Conservation (phyloP, 2,888 invertebrate species). For the Siphlonurus alternatus region DNA sequence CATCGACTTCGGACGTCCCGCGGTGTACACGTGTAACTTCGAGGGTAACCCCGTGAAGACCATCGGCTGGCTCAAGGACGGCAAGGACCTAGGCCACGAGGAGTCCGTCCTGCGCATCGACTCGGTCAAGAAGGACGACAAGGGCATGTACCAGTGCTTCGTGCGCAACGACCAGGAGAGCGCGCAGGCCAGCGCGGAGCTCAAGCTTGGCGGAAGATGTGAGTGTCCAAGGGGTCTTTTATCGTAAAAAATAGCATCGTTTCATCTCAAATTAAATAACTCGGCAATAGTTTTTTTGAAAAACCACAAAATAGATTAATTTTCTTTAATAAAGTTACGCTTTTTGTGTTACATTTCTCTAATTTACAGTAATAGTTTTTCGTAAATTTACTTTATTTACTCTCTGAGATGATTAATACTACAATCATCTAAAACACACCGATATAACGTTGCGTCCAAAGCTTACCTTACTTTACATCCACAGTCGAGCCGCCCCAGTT, state of each 20-base stretch:
- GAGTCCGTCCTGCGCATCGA: slow-evolving; percentile 69
- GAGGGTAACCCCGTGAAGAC: slow-evolving; percentile 76
- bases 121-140: slow-evolving; percentile 82
- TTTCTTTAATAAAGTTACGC: no score
- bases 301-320: no score
- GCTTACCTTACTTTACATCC: no score
- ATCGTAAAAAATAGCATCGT: no score
- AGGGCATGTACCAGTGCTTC: slow-evolving; percentile 95
- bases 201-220: slow-evolving; percentile 84
- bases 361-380: no score
- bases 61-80: slow-evolving; percentile 85
- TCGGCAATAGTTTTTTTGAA: no score
- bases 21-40: slow-evolving; percentile 79
- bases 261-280: no score
- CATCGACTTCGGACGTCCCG: slow-evolving; percentile 84
- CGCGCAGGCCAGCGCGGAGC: slow-evolving; percentile 80
- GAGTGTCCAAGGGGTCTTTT: no score
- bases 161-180: slow-evolving; percentile 85
- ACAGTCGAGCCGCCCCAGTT: slow-evolving; percentile 77
- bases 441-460: no score
- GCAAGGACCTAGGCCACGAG: slow-evolving; percentile 65
- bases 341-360: no score
- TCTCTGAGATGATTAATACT: not conserved
- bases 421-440: no score
- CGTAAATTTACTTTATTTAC: not conserved